Base-by-base conservation (phyloP, 2,113 vertebrate genomes). In the human region DNA sequence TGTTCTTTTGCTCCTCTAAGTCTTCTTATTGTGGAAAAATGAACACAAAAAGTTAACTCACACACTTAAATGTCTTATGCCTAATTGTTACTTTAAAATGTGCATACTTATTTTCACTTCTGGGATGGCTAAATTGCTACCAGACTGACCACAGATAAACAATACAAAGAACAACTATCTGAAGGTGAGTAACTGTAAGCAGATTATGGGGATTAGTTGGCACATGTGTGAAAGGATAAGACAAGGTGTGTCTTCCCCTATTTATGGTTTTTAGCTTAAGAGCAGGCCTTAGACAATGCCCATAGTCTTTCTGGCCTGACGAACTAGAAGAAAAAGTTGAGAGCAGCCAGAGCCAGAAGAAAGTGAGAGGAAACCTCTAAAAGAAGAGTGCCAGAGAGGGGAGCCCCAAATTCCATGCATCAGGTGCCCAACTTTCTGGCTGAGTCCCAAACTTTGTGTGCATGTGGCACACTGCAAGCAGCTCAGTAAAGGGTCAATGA, bases 41-140 rank as follows among this genome's bases (percentile, higher is more conserved):
- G n/a, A 91, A 90, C n/a, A 45, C 2, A 59, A 25, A 52, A 73
- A n/a, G 18, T 89, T 86, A 76, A 57, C 38, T 57, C 16, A 35
- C 32, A 55, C 35, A 61, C 20, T 94, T 66, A 81, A 89, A 55
- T 91, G 13, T 89, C 25, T 93, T 93, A 59, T 80, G 38, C 45
- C 38, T 95, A 88, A 66, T 32, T 92, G 35, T 73, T 88, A 61
- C 66, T 85, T 85, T 79, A 27, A 75, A 84, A 92, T 73, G 92
- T 43, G 18, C 38, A 64, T 61, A 32, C 61, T 20, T 38, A 61
- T 86, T 83, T 89, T 92, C 2, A 1, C 25, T 78, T 50, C 75
- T 90, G 43, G 4, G 14, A n/a, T 76, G 13, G 35, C 50, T 78
- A 64, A 61, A 1, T 93, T 82, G 38, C 50, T 50, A 82, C 27